phyloP scores from a whole-genome alignment of 2,888 invertebrate genomes.

The Pyrrhosoma nymphula region DNA sequence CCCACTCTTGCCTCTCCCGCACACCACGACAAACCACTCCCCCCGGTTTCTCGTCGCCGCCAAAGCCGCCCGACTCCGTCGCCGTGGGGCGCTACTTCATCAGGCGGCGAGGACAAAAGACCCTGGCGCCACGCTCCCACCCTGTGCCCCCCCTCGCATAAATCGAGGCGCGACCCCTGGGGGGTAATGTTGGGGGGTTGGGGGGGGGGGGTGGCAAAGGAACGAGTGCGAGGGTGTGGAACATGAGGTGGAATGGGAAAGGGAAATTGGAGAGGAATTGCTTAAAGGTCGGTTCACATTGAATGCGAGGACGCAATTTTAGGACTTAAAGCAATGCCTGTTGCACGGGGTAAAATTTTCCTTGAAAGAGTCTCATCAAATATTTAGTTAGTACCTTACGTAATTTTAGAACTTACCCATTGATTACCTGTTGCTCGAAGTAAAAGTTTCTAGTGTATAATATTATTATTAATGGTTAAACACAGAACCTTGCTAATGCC shows the following conservation, averaged over 20 bases:
- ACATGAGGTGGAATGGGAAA: too few relatives aligned
- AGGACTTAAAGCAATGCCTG: too few relatives aligned
- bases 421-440: too few relatives aligned
- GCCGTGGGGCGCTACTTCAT: conserved; percentile 54
- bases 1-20: too few relatives aligned
- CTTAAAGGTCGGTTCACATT: background rate
- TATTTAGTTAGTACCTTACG: too few relatives aligned
- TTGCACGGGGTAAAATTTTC: too few relatives aligned
- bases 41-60: background rate
- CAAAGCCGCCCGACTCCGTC: background rate
- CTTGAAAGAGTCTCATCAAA: too few relatives aligned
- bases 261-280: too few relatives aligned
- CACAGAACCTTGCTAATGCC: too few relatives aligned
- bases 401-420: too few relatives aligned
- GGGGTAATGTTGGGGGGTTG: background rate
- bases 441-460: too few relatives aligned
- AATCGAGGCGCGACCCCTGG: conserved; percentile 29
- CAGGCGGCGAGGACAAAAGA: conserved; percentile 46
- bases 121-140: background rate
- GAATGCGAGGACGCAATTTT: background rate
- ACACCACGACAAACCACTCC: background rate
- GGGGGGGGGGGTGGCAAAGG: background rate
- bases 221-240: background rate
- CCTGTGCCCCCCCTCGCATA: background rate
- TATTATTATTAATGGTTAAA: too few relatives aligned